phyloP scores from a whole-genome alignment of 2,797 vertebrate genomes.

The Apogon talboti region DNA sequence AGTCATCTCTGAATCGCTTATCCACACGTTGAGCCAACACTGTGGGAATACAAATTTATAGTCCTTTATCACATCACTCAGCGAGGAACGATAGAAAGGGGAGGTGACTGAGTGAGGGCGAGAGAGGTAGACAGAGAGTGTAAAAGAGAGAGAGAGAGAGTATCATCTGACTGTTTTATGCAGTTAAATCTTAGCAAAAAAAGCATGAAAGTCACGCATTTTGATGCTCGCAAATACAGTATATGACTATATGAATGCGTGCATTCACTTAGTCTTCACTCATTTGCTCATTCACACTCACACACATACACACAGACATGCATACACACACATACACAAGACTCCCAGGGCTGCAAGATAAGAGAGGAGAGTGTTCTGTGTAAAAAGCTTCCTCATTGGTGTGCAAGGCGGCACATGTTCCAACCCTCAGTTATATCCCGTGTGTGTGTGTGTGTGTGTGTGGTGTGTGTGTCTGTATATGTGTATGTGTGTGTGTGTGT shows the following conservation, averaged over 20 bases:
- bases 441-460: constrained; percentile 42
- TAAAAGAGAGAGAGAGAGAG: neutral
- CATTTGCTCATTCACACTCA: neutral
- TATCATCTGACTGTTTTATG: constrained; percentile 39
- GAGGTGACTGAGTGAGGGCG: neutral
- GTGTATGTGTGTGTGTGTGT: constrained; percentile 18
- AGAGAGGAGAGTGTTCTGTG: constrained; percentile 79
- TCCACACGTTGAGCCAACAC: constrained; percentile 62
- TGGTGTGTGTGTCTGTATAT: constrained; percentile 28
- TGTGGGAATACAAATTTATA: constrained; percentile 69
- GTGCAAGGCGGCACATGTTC: constrained; percentile 77
- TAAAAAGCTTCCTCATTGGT: constrained; percentile 79
- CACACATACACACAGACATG: constrained; percentile 26
- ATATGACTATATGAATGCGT: constrained; percentile 43
- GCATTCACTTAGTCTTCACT: constrained; percentile 17
- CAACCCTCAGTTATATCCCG: constrained; percentile 69
- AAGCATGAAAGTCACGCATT: constrained; percentile 19
- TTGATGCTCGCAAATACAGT: constrained; percentile 25
- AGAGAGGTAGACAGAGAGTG: constrained; percentile 12
- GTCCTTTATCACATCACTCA: constrained; percentile 56
- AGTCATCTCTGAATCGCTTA: constrained; percentile 76
- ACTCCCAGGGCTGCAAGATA: constrained; percentile 68
- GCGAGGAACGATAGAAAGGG: constrained; percentile 11
- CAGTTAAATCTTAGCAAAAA: constrained; percentile 33
- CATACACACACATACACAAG: constrained; percentile 30